phyloP scores from a whole-genome alignment of 1,140 invertebrate species.

The Akabosia matsudoensis region DNA sequence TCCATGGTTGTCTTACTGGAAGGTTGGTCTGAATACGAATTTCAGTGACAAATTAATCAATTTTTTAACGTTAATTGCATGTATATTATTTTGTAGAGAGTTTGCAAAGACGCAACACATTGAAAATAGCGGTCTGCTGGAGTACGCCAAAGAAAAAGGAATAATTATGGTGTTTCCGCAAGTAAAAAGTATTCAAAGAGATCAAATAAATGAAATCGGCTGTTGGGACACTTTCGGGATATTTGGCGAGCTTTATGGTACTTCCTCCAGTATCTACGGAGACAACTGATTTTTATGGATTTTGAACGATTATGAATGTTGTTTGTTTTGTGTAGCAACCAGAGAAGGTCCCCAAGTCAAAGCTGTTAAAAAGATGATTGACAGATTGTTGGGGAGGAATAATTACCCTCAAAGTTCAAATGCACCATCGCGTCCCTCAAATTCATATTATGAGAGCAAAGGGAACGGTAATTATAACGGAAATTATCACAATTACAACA shows the following conservation, averaged over 20 bases:
- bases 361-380: background rate
- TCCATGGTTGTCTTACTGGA: constrained; percentile 37
- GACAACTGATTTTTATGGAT: background rate
- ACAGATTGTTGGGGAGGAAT: background rate
- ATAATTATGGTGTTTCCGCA: background rate
- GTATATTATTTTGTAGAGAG: background rate
- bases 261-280: background rate
- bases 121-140: background rate
- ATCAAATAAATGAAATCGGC: background rate
- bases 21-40: background rate
- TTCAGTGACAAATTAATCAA: background rate
- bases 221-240: constrained; percentile 18
- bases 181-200: too few species aligned
- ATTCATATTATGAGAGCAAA: too few species aligned
- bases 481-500: too few species aligned
- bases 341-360: background rate
- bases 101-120: background rate
- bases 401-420: background rate
- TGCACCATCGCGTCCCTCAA: background rate
- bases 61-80: background rate
- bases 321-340: background rate
- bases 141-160: background rate
- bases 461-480: background rate
- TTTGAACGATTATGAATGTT: background rate
- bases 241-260: background rate